Conservation (phyloP, 2,888 invertebrate species). For the Teinopalpus imperialis region DNA sequence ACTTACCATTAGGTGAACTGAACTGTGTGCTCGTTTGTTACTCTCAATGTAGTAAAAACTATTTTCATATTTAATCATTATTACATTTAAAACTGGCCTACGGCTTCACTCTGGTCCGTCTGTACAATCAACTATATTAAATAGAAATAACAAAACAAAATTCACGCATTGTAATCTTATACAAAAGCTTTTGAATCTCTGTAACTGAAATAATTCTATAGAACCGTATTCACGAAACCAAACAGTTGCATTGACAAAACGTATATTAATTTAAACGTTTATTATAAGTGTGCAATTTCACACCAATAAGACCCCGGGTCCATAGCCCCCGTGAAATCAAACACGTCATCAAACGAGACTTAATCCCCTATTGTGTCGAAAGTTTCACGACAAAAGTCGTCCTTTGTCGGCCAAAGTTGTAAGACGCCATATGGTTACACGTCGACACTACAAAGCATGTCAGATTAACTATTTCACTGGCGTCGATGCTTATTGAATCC, state of each 20-base stretch:
- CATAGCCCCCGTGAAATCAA: constrained; percentile 55
- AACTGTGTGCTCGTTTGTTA: no score
- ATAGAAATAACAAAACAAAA: no score
- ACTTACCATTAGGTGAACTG: no score
- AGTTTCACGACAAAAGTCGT: constrained; percentile 46
- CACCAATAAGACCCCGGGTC: constrained; percentile 52
- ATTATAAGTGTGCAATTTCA: constrained; percentile 56
- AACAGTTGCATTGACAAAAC: constrained; percentile 36
- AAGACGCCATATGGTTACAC: constrained; percentile 71
- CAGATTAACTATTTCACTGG: constrained; percentile 59
- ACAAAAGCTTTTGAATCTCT: not conserved
- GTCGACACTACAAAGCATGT: constrained; percentile 47
- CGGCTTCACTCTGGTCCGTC: no score
- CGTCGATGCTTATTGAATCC: constrained; percentile 50
- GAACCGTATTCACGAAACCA: constrained; percentile 33
- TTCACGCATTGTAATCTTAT: not conserved
- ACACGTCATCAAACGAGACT: constrained; percentile 61
- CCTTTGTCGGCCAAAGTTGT: constrained; percentile 45
- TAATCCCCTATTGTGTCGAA: constrained; percentile 58
- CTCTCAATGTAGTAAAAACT: no score
- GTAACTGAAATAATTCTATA: not conserved
- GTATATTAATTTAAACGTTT: constrained; percentile 47
- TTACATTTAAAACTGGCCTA: no score
- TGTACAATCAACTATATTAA: no score
- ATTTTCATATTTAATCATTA: no score